These are phyloP conservation scores for Lasiommata megera DNA, from an alignment of 2,888 invertebrate genomes.

Conservation along the genomic window DNA sequence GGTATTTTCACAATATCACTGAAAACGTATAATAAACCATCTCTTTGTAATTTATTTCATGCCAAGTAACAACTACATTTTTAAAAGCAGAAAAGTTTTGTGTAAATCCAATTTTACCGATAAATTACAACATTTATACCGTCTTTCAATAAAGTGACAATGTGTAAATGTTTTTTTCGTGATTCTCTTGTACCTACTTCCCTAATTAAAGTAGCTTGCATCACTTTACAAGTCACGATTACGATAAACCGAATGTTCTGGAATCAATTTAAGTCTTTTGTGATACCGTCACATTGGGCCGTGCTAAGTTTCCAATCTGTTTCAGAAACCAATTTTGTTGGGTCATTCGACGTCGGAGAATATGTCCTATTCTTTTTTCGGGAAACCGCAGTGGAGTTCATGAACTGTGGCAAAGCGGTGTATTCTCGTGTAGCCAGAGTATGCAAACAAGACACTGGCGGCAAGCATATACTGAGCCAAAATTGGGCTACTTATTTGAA, in stretches of 20 bases:
- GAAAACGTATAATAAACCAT: no score
- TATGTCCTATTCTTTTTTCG: slow-evolving; percentile 88
- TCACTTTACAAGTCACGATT: slow-evolving; percentile 2
- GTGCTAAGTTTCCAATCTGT: slow-evolving; percentile 42
- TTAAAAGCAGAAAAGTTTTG: no score
- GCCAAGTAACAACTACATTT: no score
- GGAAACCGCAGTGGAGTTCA: slow-evolving; percentile 85
- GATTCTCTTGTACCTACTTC: neutral
- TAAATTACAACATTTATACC: no score
- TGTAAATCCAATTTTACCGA: no score
- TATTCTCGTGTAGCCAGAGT: slow-evolving; percentile 88
- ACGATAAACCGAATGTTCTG: neutral
- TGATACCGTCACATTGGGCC: slow-evolving; percentile 1
- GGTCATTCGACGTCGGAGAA: slow-evolving; percentile 85
- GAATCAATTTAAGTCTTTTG: slow-evolving; percentile 4
- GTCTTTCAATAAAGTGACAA: neutral
- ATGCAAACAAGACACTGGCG: slow-evolving; percentile 86
- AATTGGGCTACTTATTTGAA: slow-evolving; percentile 87
- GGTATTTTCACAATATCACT: neutral
- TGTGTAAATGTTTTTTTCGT: neutral
- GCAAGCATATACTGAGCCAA: slow-evolving; percentile 83
- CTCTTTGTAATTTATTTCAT: no score
- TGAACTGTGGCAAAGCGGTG: slow-evolving; percentile 85
- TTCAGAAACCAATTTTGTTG: slow-evolving; percentile 87
- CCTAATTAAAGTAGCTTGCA: slow-evolving; percentile 3